Base-by-base conservation (phyloP, 2,113 vertebrate species). In the Passer montanus region DNA sequence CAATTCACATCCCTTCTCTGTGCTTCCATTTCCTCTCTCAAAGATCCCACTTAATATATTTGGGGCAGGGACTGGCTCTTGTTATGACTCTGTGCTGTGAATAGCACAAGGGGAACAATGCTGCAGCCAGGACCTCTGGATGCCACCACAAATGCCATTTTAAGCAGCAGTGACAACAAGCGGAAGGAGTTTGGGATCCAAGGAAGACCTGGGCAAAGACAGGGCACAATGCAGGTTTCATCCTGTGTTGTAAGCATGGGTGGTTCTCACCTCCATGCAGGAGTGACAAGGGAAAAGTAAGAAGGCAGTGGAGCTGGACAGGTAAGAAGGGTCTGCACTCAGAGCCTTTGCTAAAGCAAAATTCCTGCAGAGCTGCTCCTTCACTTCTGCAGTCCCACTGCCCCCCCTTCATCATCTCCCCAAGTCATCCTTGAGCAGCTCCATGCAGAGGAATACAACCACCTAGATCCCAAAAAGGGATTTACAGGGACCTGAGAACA, bases 11-110 rank as follows among this genome's bases (percentile, higher is more conserved):
- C 94, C 81, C 92, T 95, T 96, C 79, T 80, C 95, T 89, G 55
- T 9, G 73, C 95, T 95, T 86, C 95, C 84, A 89, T 91, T 93
- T 95, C 89, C 95, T 93, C 94, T 95, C 94, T 92, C 92, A 94
- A 60, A 95, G 73, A 95, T 95, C 68, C 90, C 89, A 89, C 69
- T 97, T 76, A 95, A 94, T 95, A 85, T 72, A 91, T 87, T 84
- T 64, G 91, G 91, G 94, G 87, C 91, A 96, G 78, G 84, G 87
- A 96, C 74, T 72, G 89, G 82, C 62, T 91, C 69, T 95, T 87
- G 86, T 92, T 89, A 58, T 84, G 84, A 84, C 62, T 92, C 67
- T 95, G 83, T 78, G 86, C 89, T 93, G 79, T 77, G 94, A 96
- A 95, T 94, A 94, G 94, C 84, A 89, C 79, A 58, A 79, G 80